Evolutionary conservation across 2,113 vertebrate species (phyloP).

Genomic region (Scytalopus superciliaris): DNA sequence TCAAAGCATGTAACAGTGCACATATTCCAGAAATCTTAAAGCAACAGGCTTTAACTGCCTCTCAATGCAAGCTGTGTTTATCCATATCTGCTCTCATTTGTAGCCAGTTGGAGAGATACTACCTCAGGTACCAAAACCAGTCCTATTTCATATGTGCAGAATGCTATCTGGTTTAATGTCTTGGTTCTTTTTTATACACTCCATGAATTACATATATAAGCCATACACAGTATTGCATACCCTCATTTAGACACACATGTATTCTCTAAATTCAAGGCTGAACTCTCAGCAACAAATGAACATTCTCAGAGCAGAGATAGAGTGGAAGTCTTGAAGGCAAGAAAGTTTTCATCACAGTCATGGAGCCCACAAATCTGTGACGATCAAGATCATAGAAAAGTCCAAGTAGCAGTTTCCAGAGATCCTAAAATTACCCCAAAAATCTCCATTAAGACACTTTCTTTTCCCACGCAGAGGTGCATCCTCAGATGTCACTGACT

Average conservation of each 20-base stretch:
- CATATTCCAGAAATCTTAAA: background rate
- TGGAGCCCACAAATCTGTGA: background rate
- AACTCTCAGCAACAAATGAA: fast-evolving
- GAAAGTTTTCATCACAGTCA: background rate
- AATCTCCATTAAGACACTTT: background rate
- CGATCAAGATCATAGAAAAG: background rate
- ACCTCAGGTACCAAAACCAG: background rate
- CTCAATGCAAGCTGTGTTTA: background rate
- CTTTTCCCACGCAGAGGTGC: background rate
- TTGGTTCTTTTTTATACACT: background rate
- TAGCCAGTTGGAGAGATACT: background rate
- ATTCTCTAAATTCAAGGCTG: background rate
- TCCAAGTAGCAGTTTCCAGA: background rate
- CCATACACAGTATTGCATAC: background rate
- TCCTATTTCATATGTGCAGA: background rate
- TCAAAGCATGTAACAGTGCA: background rate
- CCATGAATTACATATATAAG: background rate
- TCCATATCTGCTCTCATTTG: background rate
- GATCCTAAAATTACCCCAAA: background rate
- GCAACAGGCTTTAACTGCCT: too few relatives aligned
- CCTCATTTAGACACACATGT: fast-evolving
- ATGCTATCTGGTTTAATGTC: background rate
- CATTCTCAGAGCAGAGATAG: background rate
- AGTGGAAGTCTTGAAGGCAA: background rate
- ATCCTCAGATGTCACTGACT: background rate